phyloP scores from a whole-genome alignment of 2,888 invertebrate species.

The Philopedon plagiatum region DNA sequence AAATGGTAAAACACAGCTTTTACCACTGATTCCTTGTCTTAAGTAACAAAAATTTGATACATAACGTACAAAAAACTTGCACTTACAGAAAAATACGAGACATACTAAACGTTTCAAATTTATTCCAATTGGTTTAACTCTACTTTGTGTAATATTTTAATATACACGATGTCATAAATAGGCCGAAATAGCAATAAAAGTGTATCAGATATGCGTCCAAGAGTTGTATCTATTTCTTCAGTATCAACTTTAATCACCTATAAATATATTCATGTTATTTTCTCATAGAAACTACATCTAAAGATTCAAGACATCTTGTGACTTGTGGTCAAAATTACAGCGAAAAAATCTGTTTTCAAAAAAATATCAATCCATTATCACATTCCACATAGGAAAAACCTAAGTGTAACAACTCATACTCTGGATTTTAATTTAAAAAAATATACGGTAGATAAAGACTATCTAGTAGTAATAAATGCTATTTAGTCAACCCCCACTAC shows the following conservation, averaged over 20 bases:
- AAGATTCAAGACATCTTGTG: not conserved
- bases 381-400: conserved; percentile 4
- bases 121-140: too few species aligned
- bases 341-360: not conserved
- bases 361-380: conserved; percentile 22
- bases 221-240: not conserved
- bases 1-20: too few species aligned
- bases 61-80: too few species aligned
- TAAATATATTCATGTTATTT: not conserved
- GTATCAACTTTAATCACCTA: not conserved
- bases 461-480: too few species aligned
- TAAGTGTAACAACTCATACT: conserved; percentile 1
- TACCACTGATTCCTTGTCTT: too few species aligned
- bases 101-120: too few species aligned
- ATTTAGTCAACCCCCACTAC: too few species aligned
- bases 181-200: not conserved
- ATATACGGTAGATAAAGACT: too few species aligned
- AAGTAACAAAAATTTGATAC: too few species aligned
- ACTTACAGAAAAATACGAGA: too few species aligned
- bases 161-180: too few species aligned
- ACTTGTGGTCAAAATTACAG: not conserved
- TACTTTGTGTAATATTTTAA: too few species aligned
- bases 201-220: not conserved
- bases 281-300: not conserved
- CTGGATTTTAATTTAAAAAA: not conserved